These are phyloP conservation scores for Homarus gammarus DNA, from an alignment of 2,888 invertebrate genomes.

Conservation along the genomic window DNA sequence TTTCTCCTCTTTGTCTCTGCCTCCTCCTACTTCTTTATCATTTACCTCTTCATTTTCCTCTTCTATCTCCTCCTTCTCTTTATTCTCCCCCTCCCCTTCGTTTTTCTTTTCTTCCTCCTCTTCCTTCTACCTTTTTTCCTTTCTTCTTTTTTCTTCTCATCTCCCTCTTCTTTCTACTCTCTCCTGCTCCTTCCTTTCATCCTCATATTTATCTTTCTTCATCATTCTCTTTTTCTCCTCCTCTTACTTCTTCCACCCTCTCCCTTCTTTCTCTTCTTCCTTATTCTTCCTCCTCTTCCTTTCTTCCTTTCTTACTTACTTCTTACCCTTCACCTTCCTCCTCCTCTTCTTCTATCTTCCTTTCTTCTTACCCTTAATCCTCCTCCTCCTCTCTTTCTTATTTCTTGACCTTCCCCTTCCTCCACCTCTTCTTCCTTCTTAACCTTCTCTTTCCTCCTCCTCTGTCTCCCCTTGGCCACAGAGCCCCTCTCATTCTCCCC, in stretches of 20 bases:
- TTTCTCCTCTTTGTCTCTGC: background rate
- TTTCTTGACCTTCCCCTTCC: background rate
- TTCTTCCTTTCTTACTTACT: background rate
- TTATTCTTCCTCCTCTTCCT: background rate
- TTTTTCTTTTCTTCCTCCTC: background rate
- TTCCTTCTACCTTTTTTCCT: background rate
- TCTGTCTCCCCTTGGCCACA: constrained; percentile 39
- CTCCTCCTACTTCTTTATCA: background rate
- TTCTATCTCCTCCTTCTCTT: background rate
- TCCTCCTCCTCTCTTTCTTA: background rate
- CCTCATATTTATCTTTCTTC: too few relatives aligned
- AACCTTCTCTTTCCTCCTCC: constrained; percentile 26
- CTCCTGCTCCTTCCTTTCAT: background rate
- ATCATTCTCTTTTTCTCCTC: background rate
- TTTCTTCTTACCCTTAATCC: background rate
- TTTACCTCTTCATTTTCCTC: background rate
- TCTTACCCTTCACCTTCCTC: background rate
- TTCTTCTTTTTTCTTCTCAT: background rate
- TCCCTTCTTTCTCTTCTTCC: background rate
- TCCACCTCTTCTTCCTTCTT: background rate
- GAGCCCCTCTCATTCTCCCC: constrained; percentile 58
- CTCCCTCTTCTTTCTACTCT: background rate
- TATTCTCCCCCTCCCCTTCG: background rate
- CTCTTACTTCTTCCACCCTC: background rate
- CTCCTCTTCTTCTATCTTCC: background rate